phyloP scores from a whole-genome alignment of 2,113 vertebrate species.

The Raphicerus campestris region DNA sequence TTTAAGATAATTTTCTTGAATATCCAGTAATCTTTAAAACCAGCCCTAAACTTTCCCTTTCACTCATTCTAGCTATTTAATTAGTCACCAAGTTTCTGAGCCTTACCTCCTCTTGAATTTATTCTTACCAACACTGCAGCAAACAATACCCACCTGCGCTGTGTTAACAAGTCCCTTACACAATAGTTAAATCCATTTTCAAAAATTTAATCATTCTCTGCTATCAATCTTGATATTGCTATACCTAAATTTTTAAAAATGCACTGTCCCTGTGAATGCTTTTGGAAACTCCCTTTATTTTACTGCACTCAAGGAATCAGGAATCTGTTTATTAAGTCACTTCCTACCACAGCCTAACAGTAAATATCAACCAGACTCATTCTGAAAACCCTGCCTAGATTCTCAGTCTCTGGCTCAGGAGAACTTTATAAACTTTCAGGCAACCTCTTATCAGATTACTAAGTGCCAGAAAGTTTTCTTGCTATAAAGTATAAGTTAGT shows the following conservation, averaged over 20 bases:
- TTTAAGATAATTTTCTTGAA: neutral
- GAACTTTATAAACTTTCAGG: neutral
- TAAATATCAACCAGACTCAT: neutral
- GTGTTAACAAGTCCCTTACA: neutral
- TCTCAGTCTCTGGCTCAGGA: neutral
- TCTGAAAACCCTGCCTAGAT: neutral
- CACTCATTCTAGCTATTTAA: neutral
- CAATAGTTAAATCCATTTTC: neutral
- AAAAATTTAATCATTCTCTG: neutral
- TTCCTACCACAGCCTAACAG: neutral
- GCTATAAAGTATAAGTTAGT: neutral
- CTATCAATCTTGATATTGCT: neutral
- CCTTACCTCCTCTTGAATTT: neutral
- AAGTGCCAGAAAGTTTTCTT: neutral
- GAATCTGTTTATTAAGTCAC: neutral
- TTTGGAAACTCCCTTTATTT: neutral
- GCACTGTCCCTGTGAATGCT: neutral
- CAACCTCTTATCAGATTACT: neutral
- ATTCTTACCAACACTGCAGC: neutral
- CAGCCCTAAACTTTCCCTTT: neutral
- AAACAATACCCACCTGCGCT: neutral
- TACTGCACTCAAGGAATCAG: neutral
- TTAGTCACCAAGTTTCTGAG: neutral
- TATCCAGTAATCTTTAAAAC: neutral
- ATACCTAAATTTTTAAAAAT: neutral